Conservation (phyloP, 23 tunicate genomes). For the Styela clava region DNA sequence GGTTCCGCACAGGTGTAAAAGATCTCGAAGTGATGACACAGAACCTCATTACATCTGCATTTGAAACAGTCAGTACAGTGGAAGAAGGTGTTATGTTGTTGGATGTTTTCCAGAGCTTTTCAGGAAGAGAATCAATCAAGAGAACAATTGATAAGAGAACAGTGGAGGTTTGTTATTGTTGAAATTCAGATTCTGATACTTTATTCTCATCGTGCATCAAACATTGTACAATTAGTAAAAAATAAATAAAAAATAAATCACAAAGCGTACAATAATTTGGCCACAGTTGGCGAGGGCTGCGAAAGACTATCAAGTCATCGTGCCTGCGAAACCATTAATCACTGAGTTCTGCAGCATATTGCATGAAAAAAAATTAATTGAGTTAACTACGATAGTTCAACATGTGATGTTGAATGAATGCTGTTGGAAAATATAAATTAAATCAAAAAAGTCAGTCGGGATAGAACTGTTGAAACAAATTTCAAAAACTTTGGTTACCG, state of each 20-base stretch:
- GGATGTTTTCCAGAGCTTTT: slow-evolving; percentile 81
- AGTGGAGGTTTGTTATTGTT: slow-evolving; percentile 53
- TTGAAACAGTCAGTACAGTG: slow-evolving; percentile 95
- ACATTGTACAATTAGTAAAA: background rate
- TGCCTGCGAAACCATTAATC: no score
- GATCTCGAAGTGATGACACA: slow-evolving; percentile 98
- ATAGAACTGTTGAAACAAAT: no score
- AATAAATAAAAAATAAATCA: background rate
- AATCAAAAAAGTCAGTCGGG: no score
- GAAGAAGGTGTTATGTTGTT: slow-evolving; percentile 98
- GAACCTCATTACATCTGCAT: slow-evolving; percentile 86
- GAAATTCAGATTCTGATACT: background rate
- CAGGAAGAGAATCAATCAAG: slow-evolving; percentile 85
- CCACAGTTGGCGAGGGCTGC: background rate
- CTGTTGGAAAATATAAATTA: no score
- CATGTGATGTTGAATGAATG: no score
- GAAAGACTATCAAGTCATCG: no score
- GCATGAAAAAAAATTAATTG: no score
- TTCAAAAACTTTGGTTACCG: no score
- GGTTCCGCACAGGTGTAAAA: slow-evolving; percentile 92
- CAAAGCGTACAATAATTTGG: background rate
- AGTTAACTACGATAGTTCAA: no score
- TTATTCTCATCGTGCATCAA: background rate
- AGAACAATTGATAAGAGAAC: slow-evolving; percentile 89
- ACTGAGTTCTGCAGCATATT: no score